Conservation (phyloP, 2,113 vertebrate genomes). For the Gorsachius goisagi region DNA sequence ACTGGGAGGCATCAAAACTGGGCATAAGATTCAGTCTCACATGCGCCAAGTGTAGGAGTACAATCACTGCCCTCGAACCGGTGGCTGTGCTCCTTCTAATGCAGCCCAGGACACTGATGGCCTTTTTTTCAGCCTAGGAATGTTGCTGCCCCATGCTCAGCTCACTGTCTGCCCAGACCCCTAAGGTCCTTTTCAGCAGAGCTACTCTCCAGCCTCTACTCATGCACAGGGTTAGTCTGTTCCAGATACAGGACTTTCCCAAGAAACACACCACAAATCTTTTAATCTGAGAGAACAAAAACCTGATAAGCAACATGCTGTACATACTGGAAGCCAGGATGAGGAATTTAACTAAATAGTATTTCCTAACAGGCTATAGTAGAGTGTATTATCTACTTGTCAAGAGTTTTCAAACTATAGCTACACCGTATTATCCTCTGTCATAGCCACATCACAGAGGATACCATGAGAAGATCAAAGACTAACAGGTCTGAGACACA, state of each 20-base stretch:
- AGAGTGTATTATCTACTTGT: background rate
- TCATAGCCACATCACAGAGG: background rate
- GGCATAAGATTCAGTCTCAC: background rate
- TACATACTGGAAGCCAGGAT: background rate
- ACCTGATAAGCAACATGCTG: background rate
- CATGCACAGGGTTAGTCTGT: background rate
- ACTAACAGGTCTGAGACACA: background rate
- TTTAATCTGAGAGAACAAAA: background rate
- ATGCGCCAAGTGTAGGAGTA: accelerated
- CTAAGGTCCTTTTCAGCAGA: background rate
- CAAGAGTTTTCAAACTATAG: background rate
- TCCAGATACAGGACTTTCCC: background rate
- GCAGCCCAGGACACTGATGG: background rate
- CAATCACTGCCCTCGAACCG: background rate
- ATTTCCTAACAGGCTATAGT: background rate
- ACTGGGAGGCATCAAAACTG: background rate
- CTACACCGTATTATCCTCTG: background rate
- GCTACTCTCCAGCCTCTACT: background rate
- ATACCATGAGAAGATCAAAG: background rate
- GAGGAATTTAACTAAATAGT: background rate
- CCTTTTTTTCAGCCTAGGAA: background rate
- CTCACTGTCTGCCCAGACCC: background rate
- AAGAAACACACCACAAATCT: background rate
- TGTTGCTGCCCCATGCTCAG: background rate
- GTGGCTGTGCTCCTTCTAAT: background rate